These are phyloP conservation scores for Lycophotia porphyrea DNA, from an alignment of 2,888 invertebrate species.

Conservation along the genomic window DNA sequence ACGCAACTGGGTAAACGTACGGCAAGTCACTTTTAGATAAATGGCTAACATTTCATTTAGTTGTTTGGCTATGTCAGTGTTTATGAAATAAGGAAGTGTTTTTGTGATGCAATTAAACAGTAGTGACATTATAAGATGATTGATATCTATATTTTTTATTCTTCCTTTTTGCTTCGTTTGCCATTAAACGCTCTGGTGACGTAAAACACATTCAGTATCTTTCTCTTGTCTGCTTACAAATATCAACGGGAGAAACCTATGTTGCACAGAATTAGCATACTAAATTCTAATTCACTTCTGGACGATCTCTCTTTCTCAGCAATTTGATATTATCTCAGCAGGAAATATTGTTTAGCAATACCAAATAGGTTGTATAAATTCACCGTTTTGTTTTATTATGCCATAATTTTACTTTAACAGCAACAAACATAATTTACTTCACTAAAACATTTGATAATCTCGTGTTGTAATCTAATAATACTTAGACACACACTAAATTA, in stretches of 20 bases:
- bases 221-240: conserved; percentile 3
- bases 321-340: conserved; percentile 35
- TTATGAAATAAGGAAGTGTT: conserved; percentile 4
- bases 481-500: conserved; percentile 47
- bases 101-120: conserved; percentile 17
- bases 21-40: conserved; percentile 50
- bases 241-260: conserved; percentile 12
- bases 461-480: conserved; percentile 54
- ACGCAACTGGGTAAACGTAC: conserved; percentile 55
- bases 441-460: conserved; percentile 56
- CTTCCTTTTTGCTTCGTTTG: background rate
- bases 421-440: conserved; percentile 40
- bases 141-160: background rate
- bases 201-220: background rate
- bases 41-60: conserved; percentile 46
- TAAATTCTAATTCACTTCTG: conserved; percentile 23
- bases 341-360: conserved; percentile 16
- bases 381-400: conserved; percentile 45
- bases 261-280: conserved; percentile 32
- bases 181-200: background rate
- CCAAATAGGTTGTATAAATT: conserved; percentile 20
- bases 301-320: conserved; percentile 31
- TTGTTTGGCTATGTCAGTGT: conserved; percentile 31
- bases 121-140: background rate
- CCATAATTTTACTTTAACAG: conserved; percentile 28